Evolutionary conservation across 1,140 invertebrate genomes (phyloP).

Genomic region (Holotrichia oblita): DNA sequence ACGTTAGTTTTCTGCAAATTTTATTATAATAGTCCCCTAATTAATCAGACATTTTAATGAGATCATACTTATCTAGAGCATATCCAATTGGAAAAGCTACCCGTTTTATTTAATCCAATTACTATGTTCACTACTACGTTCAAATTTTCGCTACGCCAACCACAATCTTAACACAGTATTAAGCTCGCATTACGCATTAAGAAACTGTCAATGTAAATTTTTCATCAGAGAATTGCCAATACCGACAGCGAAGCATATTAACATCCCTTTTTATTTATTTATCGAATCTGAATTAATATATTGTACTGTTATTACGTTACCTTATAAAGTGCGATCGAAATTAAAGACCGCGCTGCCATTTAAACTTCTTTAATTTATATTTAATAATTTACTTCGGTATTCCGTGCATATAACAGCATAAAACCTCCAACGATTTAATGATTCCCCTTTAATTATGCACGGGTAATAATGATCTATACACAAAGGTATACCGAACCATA

Average conservation of each 20-base stretch:
- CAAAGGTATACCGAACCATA: neutral
- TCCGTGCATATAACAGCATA: neutral
- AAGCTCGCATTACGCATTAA: neutral
- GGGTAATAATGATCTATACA: slow-evolving; percentile 22
- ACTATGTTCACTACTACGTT: no score
- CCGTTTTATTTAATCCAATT: no score
- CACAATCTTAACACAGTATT: no score
- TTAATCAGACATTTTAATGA: no score
- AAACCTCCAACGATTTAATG: slow-evolving; percentile 16
- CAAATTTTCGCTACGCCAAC: no score
- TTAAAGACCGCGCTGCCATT: slow-evolving; percentile 31
- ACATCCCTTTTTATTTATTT: slow-evolving; percentile 26
- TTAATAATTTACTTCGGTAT: slow-evolving; percentile 29
- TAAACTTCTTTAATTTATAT: slow-evolving; percentile 40
- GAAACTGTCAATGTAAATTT: neutral
- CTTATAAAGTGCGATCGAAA: slow-evolving; percentile 31
- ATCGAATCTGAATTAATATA: neutral
- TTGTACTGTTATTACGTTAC: slow-evolving; percentile 27
- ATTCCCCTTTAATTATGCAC: neutral
- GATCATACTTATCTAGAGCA: no score
- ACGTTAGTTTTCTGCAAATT: no score
- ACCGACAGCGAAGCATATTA: neutral
- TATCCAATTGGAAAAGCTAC: no score
- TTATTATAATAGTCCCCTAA: no score
- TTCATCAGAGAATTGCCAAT: neutral